A percentile compares a stretch with the other conserved stretches of the same genome.
Evolutionary conservation across 2,888 invertebrate genomes (phyloP).

Genomic region (Mimumesa dahlbomi): DNA sequence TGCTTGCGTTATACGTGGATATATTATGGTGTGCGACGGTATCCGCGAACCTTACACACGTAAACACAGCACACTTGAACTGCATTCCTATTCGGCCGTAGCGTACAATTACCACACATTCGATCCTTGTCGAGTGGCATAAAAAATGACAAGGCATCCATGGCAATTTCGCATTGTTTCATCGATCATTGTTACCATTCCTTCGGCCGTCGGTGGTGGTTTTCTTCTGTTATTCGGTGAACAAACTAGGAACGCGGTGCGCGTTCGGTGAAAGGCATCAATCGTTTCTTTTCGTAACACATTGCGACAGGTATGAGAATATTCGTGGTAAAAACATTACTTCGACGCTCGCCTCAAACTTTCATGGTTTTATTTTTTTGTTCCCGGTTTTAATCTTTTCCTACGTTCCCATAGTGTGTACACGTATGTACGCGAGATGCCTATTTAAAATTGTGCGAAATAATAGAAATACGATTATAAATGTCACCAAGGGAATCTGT

Average conservation of each 20-base stretch:
- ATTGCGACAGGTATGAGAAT: constrained; percentile 35
- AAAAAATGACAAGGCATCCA: constrained; percentile 27
- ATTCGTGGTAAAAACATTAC: too few relatives aligned
- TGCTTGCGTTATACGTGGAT: constrained; percentile 52
- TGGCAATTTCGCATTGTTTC: constrained; percentile 4
- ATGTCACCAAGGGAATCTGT: too few relatives aligned
- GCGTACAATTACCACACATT: constrained; percentile 56
- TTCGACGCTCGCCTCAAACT: too few relatives aligned
- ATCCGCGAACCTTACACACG: constrained; percentile 20
- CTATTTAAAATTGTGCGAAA: too few relatives aligned
- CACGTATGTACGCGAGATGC: too few relatives aligned
- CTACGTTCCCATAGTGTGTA: too few relatives aligned
- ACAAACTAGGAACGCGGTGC: constrained; percentile 35
- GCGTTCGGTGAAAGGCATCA: constrained; percentile 57
- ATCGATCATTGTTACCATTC: background rate
- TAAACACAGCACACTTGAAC: constrained; percentile 46
- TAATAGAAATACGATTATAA: too few relatives aligned
- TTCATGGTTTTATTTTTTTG: too few relatives aligned
- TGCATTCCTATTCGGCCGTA: constrained; percentile 69
- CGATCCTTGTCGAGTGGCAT: constrained; percentile 6
- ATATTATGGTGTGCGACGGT: constrained; percentile 23
- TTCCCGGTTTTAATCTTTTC: too few relatives aligned
- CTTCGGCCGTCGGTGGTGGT: background rate
- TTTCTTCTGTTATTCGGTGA: constrained; percentile 2
- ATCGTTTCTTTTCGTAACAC: constrained; percentile 42